Percentiles rank a stretch among this genome's conserved stretches.
Evolutionary conservation across 2,888 invertebrate species (phyloP).

Genomic region (Didymodactylos carnosus): DNA sequence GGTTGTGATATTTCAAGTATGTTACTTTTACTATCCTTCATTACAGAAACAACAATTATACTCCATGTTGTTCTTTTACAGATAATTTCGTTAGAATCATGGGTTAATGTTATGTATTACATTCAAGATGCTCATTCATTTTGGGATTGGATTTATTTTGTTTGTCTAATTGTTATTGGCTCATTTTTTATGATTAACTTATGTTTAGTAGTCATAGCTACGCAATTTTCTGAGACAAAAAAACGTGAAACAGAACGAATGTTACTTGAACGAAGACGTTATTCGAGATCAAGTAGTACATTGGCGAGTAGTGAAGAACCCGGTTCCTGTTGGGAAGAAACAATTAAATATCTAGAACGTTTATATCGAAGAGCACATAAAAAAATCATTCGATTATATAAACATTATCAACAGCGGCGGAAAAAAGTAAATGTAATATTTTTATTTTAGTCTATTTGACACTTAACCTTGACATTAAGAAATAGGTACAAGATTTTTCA

Average conservation of each 20-base stretch:
- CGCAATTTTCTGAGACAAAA: conserved; percentile 97
- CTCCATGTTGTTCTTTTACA: conserved; percentile 33
- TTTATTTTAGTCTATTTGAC: not conserved
- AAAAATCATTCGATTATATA: not conserved
- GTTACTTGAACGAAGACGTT: conserved; percentile 73
- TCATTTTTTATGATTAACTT: conserved; percentile 99
- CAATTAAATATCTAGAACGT: conserved; percentile 88
- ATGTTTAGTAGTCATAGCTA: conserved; percentile 97
- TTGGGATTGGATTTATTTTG: conserved; percentile 99
- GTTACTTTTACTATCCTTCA: conserved; percentile 25
- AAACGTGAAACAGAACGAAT: conserved; percentile 97
- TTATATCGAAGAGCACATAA: conserved; percentile 41
- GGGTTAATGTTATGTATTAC: conserved; percentile 99
- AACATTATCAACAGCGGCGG: not conserved
- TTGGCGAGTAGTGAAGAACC: conserved; percentile 59
- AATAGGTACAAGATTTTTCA: not conserved
- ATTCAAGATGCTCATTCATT: conserved; percentile 99
- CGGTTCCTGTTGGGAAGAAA: conserved; percentile 87
- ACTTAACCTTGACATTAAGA: not conserved
- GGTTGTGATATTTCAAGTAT: conserved; percentile 98
- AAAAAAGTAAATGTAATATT: not conserved
- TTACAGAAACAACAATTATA: not conserved
- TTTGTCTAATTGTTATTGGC: conserved; percentile 57
- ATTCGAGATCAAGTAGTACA: conserved; percentile 71
- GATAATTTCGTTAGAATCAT: conserved; percentile 97